These are phyloP conservation scores for Todiramphus chloris DNA, from an alignment of 2,113 vertebrate genomes.

Conservation along the genomic window DNA sequence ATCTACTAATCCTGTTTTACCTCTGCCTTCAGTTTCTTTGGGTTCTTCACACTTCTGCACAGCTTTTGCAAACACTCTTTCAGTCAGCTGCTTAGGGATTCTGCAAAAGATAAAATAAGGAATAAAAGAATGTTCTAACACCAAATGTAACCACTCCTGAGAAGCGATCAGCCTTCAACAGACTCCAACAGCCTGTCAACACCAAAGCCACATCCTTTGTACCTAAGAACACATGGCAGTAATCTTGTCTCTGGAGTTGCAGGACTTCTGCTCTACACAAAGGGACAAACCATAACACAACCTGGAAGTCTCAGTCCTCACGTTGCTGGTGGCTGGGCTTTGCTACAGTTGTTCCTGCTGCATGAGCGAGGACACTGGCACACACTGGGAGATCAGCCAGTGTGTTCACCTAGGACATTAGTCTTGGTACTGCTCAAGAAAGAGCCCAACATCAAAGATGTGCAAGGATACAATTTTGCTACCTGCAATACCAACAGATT, in stretches of 20 bases:
- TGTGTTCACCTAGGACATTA: background rate
- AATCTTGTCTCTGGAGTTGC: background rate
- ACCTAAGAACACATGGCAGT: background rate
- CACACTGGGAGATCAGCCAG: accelerated
- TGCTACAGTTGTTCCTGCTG: background rate
- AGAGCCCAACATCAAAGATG: background rate
- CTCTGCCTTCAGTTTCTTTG: slow-evolving; percentile 69
- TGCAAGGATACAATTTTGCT: background rate
- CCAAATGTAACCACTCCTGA: background rate
- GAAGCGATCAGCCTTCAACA: background rate
- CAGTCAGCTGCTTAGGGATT: slow-evolving; percentile 88
- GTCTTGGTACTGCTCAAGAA: background rate
- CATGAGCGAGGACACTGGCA: background rate
- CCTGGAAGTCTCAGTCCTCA: background rate
- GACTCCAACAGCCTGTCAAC: background rate
- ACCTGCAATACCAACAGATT: background rate
- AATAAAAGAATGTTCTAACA: background rate
- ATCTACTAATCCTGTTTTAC: slow-evolving; percentile 59
- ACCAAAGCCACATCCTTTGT: background rate
- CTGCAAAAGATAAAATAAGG: slow-evolving; percentile 69
- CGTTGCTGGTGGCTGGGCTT: background rate
- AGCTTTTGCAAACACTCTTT: slow-evolving; percentile 80
- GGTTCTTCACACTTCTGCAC: slow-evolving; percentile 61
- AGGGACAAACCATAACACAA: background rate
- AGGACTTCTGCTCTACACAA: accelerated